These are phyloP conservation scores for Muscina levida DNA, from an alignment of 2,888 invertebrate genomes.

Conservation along the genomic window DNA sequence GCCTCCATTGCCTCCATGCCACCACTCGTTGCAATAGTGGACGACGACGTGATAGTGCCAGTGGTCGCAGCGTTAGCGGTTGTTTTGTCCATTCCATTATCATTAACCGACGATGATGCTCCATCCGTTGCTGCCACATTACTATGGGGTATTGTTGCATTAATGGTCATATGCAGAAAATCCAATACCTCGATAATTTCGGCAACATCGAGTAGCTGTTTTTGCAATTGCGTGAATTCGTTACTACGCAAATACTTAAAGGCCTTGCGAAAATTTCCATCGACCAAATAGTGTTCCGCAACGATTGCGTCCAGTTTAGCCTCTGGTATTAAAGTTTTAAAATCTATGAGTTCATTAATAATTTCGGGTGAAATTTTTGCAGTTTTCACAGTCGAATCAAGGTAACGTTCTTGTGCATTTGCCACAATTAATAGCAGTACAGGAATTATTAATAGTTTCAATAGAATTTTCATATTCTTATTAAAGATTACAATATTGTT, in stretches of 20 bases:
- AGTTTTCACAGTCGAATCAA: not conserved
- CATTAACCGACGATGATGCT: constrained; percentile 35
- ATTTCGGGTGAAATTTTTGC: constrained; percentile 72
- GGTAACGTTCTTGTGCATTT: not conserved
- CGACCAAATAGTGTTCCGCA: constrained; percentile 72
- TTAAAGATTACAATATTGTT: not conserved
- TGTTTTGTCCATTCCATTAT: constrained; percentile 45
- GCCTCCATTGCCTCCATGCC: constrained; percentile 5
- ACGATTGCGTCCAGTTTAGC: constrained; percentile 70
- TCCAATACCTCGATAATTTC: constrained; percentile 73
- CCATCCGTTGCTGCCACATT: constrained; percentile 16
- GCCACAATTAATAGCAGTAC: not conserved
- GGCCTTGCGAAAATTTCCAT: constrained; percentile 72
- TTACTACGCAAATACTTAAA: constrained; percentile 70
- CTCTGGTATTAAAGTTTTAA: constrained; percentile 71
- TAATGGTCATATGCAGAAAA: constrained; percentile 71
- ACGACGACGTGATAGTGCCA: not conserved
- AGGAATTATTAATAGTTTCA: not conserved
- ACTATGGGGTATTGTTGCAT: constrained; percentile 33
- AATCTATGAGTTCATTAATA: constrained; percentile 71
- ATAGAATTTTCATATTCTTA: constrained; percentile 12
- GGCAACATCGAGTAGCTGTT: constrained; percentile 70
- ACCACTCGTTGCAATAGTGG: constrained; percentile 8
- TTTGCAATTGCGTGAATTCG: constrained; percentile 69
- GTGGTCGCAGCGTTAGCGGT: constrained; percentile 44